These are phyloP conservation scores for Aporophyla nigra DNA, from an alignment of 2,888 invertebrate species.

Conservation along the genomic window DNA sequence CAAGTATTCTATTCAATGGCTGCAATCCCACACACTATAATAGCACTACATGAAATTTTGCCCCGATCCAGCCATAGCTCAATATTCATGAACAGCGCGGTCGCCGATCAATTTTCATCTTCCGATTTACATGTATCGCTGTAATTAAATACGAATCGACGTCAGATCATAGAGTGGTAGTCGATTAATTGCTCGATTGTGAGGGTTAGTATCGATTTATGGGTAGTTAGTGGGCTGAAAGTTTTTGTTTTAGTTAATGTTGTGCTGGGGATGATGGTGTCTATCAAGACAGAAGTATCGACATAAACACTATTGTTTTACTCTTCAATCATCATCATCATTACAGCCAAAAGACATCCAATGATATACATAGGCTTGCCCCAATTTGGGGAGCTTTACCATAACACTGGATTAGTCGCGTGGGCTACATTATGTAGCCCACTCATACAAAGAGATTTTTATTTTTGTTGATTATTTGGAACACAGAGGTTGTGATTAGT, in stretches of 20 bases:
- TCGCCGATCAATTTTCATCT: constrained; percentile 67
- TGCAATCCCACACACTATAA: constrained; percentile 46
- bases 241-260: background rate
- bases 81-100: constrained; percentile 68
- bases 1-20: constrained; percentile 36
- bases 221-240: background rate
- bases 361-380: too few relatives aligned
- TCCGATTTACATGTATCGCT: constrained; percentile 66
- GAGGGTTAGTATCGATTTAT: constrained; percentile 15
- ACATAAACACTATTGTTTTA: background rate
- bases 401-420: too few relatives aligned
- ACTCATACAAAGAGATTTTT: too few relatives aligned
- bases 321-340: background rate
- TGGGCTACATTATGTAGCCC: too few relatives aligned
- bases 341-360: too few relatives aligned
- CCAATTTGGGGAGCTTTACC: too few relatives aligned
- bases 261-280: background rate
- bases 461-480: too few relatives aligned
- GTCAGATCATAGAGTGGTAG: constrained; percentile 41
- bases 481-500: too few relatives aligned
- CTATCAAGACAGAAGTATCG: background rate
- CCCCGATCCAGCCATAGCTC: constrained; percentile 48
- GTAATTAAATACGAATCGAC: constrained; percentile 65
- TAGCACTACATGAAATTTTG: constrained; percentile 62
- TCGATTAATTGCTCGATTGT: constrained; percentile 31